Evolutionary conservation across 2,113 vertebrate species (phyloP), one percentile per base, ranked within the genome.

Genomic region (Paralichthys olivaceus): DNA sequence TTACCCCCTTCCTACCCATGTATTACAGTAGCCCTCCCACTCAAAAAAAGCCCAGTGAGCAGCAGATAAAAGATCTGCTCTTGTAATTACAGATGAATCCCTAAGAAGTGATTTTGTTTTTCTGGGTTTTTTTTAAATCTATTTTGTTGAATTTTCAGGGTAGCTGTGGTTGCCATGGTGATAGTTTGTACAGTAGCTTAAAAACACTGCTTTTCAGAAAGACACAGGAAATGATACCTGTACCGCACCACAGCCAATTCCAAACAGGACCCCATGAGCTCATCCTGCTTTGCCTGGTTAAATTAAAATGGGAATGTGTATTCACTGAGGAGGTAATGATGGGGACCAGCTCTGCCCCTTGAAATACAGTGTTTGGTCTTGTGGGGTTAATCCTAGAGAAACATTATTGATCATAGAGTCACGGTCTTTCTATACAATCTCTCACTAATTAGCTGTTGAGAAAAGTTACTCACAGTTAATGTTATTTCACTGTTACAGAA

Each of bases 101-200:
- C 53, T 54, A 63, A 69, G 51, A 79, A 63, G 62, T 65, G 67
- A 71, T 74, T 53, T 69, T 83, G 34, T 82, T 78, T 75, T 76
- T 11, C 25, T 64, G 32, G n/a, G 25, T 58, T 79, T 70, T 76
- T 19, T 7, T 2, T 2, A 2, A 58, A n/a, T 66, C 59, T 61
- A n/a, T 82, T 85, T 87, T 85, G 56, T 75, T 79, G 72, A 72
- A 56, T 84, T 72, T 84, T 88, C 55, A 47, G 62, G 69, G 75
- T 79, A 28, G 68, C 73, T 84, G 63, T 9, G 71, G 89, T 90
- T 93, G 86, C 79, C 82, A 90, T 91, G 89, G 90, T 45, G 75
- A 92, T 75, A 26, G 61, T 80, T 86, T 89, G 77, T 91, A 88
- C 80, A 89, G 85, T 87, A 87, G 61, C 82, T 90, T 87, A 71